Evolutionary conservation across 1,140 invertebrate species (phyloP).

Genomic region (Saccostrea glomerata): DNA sequence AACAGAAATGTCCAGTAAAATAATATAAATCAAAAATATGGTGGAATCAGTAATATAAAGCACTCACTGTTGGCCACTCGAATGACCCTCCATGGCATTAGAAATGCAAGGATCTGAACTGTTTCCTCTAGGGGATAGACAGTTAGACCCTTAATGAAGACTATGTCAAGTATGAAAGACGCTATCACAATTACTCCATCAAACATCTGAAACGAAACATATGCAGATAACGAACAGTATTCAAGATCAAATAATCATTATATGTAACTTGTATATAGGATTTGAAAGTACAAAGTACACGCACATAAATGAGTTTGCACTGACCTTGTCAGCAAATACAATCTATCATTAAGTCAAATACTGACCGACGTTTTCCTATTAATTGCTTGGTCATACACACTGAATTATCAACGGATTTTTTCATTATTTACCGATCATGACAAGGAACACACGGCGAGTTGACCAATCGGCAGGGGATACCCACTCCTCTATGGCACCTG

Average conservation of each 20-base stretch:
- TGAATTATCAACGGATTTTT: no score
- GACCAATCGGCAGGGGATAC: no score
- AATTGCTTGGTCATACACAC: no score
- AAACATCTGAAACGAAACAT: constrained; percentile 67
- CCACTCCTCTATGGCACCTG: neutral
- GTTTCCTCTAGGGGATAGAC: constrained; percentile 70
- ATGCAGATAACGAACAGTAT: no score
- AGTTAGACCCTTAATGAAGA: constrained; percentile 70
- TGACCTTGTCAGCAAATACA: neutral
- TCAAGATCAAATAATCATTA: no score
- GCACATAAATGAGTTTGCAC: neutral
- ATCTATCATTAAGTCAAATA: no score
- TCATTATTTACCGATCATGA: no score
- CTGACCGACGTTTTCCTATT: no score
- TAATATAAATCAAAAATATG: no score
- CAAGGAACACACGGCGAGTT: no score
- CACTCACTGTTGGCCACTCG: constrained; percentile 74
- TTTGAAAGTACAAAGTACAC: neutral
- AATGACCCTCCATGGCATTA: constrained; percentile 75
- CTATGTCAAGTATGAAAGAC: constrained; percentile 72
- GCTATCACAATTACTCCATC: constrained; percentile 70
- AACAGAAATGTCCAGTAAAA: no score
- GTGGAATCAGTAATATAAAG: neutral
- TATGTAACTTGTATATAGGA: no score
- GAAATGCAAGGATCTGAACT: constrained; percentile 70